Evolutionary conservation across 2,113 vertebrate species (phyloP), one percentile per base, ranked within the genome.

Genomic region (Rhynchomys soricoides): DNA sequence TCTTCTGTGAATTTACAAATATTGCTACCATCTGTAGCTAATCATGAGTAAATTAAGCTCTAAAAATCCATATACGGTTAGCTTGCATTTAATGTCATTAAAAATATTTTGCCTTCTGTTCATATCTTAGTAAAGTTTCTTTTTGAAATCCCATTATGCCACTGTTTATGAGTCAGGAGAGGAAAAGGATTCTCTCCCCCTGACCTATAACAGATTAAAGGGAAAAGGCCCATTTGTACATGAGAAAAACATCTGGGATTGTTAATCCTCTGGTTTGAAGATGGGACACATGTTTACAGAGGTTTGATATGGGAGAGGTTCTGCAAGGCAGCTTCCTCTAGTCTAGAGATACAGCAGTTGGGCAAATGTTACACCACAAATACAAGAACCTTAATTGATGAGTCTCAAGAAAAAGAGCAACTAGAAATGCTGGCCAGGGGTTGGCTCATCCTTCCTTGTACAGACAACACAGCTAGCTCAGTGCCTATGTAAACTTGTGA

Each of bases 321-420:
- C 9, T 6, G 19, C 82, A 26, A 59, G 34, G 68, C 55, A 45
- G 59, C 45, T 11, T 43, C 71, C 64, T 78, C 55, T 2, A 74
- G 43, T 45, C 26, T 71, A 8, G 75, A 91, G 73, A 48, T 0
- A 22, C 0, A 3, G n/a, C 26, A 73, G 52, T 48, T 66, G 29
- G n/a, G 68, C 83, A 70, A 86, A 95, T 11, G 74, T 74, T 4
- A 8, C 7, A 15, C 19, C 22, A 40, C 52, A 78, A 77, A 82
- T 7, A 85, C 21, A 55, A 71, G 48, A 45, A 52, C 43, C 55
- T 70, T 71, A 57, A 81, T 15, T 62, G 50, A 95, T 29, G 81
- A 96, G 64, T 85, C 48, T 91, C 16, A 37, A 77, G 90, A 52
- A 81, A 59, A 59, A 91, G 8, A 81, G 16, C 83, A 92, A 34